Evolutionary conservation across 2,113 vertebrate species (phyloP).

Genomic region (Colaptes auratus): DNA sequence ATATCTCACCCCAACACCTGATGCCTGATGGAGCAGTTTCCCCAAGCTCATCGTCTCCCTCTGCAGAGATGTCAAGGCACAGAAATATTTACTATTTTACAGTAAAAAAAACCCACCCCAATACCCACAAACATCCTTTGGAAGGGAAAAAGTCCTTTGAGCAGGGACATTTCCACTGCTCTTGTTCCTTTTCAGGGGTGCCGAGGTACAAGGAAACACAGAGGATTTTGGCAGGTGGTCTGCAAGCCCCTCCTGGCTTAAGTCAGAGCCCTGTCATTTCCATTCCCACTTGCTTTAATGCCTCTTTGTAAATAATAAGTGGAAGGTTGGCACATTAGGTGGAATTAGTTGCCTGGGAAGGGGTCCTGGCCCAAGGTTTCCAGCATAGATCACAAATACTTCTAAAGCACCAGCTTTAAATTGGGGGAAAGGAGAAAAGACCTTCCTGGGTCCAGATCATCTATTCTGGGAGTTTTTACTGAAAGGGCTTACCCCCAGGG

Average conservation of each 20-base stretch:
- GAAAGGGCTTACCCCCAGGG: neutral
- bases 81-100: neutral
- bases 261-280: neutral
- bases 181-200: neutral
- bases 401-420: neutral
- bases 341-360: neutral
- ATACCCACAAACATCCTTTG: neutral
- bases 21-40: neutral
- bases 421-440: neutral
- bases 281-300: neutral
- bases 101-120: neutral
- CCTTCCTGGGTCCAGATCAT: rapidly evolving
- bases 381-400: neutral
- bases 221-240: neutral
- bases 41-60: neutral
- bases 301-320: slow-evolving; percentile 23
- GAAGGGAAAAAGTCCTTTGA: neutral
- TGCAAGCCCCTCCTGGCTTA: neutral
- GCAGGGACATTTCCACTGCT: rapidly evolving
- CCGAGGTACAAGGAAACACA: slow-evolving; percentile 38
- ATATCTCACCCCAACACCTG: neutral
- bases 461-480: rapidly evolving
- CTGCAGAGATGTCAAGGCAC: neutral
- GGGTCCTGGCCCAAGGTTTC: neutral
- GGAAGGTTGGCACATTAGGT: neutral